Evolutionary conservation across 1,140 invertebrate species (phyloP), one percentile per base, ranked within the genome.

Genomic region (Ips nitidus): DNA sequence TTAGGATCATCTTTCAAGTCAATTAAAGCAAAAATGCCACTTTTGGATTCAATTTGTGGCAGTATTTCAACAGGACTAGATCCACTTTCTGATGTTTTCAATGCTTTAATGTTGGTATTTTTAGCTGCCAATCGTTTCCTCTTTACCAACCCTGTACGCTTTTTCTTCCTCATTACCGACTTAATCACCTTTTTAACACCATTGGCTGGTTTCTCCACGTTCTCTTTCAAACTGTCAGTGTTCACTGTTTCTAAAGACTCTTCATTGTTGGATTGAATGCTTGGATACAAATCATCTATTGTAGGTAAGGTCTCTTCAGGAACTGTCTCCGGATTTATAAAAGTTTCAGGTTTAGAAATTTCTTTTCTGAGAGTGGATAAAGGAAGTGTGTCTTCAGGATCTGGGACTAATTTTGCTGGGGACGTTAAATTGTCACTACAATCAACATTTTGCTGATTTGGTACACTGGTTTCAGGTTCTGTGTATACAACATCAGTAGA

Each of bases 321-420:
- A 45, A 66, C 71, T 37, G 66, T 53, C 63, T 80, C 79, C 74
- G 79, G 78, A 65, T 80, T 78, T 5, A 78, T 79, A 67, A 79
- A 78, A 52, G 64, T 75, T 50, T 62, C 4, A 4, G 41, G 56
- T 41, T 57, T 57, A 1, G 6, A 5, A 40, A 39, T 57, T 41
- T 6, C 45, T 1, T 50, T 50, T 6, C 22, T 50, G 7, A 8
- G 6, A 6, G 22, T 50, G 6, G 22, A 6, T 50, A 50, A 8
- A 3, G 45, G 45, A 8, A 8, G 6, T 2, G 7, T 50, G 22
- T 50, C 6, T 6, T 6, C 22, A 22, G 6, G 7, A 8, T 8
- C 22, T 3, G 7, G 45, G 22, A 50, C 45, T 6, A 8, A 6
- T 3, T 2, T 6, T 6, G 7, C 22, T 50, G 22, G 3, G 45